Evolutionary conservation across 2,888 invertebrate species (phyloP), one percentile per base, ranked within the genome.

Genomic region (Drosophila bunnanda): DNA sequence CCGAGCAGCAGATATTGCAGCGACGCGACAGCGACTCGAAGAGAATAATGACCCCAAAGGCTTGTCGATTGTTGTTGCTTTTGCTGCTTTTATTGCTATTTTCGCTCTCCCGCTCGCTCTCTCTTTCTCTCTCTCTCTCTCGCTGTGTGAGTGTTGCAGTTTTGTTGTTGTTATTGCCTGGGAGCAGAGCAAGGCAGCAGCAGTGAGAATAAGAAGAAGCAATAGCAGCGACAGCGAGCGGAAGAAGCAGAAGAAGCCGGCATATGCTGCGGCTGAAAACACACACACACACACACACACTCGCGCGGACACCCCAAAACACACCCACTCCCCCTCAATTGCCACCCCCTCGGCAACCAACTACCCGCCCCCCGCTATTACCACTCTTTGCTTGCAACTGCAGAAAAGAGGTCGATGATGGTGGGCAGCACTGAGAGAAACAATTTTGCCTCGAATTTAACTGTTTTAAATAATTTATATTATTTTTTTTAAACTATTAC

Each of bases 31-130:
- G 76, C 82, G 80, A 77, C 82, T 82, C 87, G 89, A 90, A 91
- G 91, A 92, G 91, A 91, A 91, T 91, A 91, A 91, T 91, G 91
- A 91, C 91, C 91, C 92, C 91, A 91, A 91, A 90, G 90, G 88
- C 87, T 89, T 84, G 82, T 85, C 80, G 87, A 79, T 87, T 74
- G 67, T 53, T 80, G 74, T 59, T 85, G 50, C 15, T 77, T 67
- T 54, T 76, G 76, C 68, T 88, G 86, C 78, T 78, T 82, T 87
- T 89, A 83, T 86, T 88, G 88, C 86, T 81, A 79, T 80, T 89
- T 82, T 78, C 80, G 72, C 77, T 77, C 79, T 77, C 76, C 70
- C 65, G 67, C 76, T 69, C 52, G 50, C 20, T 50, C 41, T 55
- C 56, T 67, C 36, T 60, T 53, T 68, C 30, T 54, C 53, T 43